Conservation (phyloP, 92 coral and sea anemone genomes). For the Zoanthus sansibaricus region DNA sequence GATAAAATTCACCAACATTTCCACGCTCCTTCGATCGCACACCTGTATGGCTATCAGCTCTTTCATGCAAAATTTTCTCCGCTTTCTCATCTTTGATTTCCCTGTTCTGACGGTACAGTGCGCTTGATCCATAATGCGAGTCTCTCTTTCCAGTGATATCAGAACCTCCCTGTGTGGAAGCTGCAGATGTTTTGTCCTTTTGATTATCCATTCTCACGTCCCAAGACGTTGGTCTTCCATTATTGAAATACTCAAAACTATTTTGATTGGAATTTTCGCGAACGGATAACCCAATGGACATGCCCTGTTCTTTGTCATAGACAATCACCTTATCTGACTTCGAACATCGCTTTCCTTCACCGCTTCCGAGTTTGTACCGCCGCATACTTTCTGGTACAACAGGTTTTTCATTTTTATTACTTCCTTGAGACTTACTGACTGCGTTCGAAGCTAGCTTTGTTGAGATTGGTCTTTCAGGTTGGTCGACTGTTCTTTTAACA, state of each 20-base stretch:
- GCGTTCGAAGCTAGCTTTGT: slow-evolving; percentile 2
- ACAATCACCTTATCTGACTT: slow-evolving; percentile 67
- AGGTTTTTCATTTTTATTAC: slow-evolving; percentile 76
- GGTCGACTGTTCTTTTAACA: slow-evolving; percentile 7
- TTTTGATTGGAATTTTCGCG: slow-evolving; percentile 66
- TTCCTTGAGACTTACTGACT: slow-evolving; percentile 13
- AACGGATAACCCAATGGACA: slow-evolving; percentile 68
- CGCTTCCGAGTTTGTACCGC: slow-evolving; percentile 57
- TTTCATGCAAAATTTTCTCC: slow-evolving; percentile 15
- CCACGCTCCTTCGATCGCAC: slow-evolving; percentile 11
- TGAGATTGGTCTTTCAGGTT: neutral
- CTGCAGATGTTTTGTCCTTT: slow-evolving; percentile 18
- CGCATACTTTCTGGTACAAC: slow-evolving; percentile 77
- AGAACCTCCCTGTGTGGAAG: slow-evolving; percentile 13
- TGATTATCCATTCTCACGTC: slow-evolving; percentile 38
- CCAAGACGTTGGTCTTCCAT: slow-evolving; percentile 47
- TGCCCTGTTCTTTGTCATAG: slow-evolving; percentile 61
- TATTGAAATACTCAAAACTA: slow-evolving; percentile 54
- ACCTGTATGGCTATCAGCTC: slow-evolving; percentile 11
- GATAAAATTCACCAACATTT: neutral
- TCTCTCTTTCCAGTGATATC: slow-evolving; percentile 18
- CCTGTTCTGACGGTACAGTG: neutral
- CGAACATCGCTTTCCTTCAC: slow-evolving; percentile 60
- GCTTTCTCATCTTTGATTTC: slow-evolving; percentile 29
- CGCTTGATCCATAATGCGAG: neutral